Evolutionary conservation across 2,888 invertebrate species (phyloP), one percentile per base, ranked within the genome.

Genomic region (Dysmachus trigonus): DNA sequence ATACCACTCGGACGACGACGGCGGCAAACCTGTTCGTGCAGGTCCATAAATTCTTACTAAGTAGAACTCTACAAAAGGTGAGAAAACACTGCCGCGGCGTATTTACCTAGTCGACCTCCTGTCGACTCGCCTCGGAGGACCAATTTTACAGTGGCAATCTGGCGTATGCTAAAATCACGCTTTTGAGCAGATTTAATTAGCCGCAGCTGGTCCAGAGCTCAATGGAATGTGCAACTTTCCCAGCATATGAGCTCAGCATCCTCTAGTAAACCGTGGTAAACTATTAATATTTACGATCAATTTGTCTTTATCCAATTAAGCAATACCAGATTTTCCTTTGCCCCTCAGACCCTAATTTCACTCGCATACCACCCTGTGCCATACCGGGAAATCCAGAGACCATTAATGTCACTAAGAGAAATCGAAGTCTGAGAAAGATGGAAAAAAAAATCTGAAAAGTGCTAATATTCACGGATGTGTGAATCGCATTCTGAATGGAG

Each of bases 401-500:
- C 81, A 53, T 62, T 81, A 81, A 33, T 81, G 81, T 81, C 72
- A 47, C 35, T 71, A 41, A 41, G 62, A 30, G 83, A 72, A 72
- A 72, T 83, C 38, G 71, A 83, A 72, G 27, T 2, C 62, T 62
- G 6, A 62, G 31, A 33, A 73, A 27, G 51, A 31, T 22, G 15
- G 31, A 51, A 51, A 27, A 51, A 27, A 79, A 79, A 47, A 30
- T 31, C 8, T 10, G 81, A 82, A 62, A 72, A 72, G 83, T 83
- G 83, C 72, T 83, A 83, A 83, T 83, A 83, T 41, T 30, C 38
- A 8, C 72, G 71, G 10, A 41, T 27, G 41, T 83, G 83, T 71
- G 83, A 83, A 83, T 72, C 83, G 71, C 83, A 83, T 72, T 71
- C 41, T 83, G 83, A 83, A 83, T 72, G 83, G 72, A 83, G 38